Base-by-base conservation (phyloP, 2,888 invertebrate genomes). In the Pilophorus perplexus region DNA sequence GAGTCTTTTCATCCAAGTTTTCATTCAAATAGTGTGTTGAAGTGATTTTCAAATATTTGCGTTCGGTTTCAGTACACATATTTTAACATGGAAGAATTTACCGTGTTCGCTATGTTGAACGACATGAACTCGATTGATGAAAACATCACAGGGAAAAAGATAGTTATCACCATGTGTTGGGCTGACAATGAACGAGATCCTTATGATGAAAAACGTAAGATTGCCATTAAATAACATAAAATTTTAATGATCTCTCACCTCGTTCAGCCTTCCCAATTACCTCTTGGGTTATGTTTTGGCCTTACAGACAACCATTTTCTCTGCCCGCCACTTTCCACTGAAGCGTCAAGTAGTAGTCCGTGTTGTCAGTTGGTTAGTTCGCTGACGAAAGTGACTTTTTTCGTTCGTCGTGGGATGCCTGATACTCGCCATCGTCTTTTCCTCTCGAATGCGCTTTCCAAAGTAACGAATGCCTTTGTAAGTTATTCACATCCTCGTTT, bases 61-160 rank as follows among this genome's bases (percentile, higher is more conserved):
- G n/a, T n/a, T n/a, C n/a, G n/a, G n/a, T n/a, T n/a, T 60, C 48
- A 67, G 40, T 37, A 12, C n/a, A 46, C 46, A 1, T 68, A 55
- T 57, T 68, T 64, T 64, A 46, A 27, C 25, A 16, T 10, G n/a
- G 67, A 64, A 27, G 64, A 68, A 22, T 68, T 68, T 50, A 64
- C 44, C 12, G 20, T 57, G 8, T 68, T 68, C 37, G 64, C 62
- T 18, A 42, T 68, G 25, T 33, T 68, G 0, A 46, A 50, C 57
- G 64, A 57, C 23, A 27, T 68, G 2, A 54, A 14, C 33, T 33
- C 37, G 1, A 54, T 54, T 10, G 54, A 54, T 10, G 20, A 54
- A 16, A 27, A 16, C 16, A 27, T 25, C 22, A 20, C 28, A 4
- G 27, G 27, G 27, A 10, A 54, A 20, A 37, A 54, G 16, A 22